A percentile compares a stretch with the other conserved stretches of the same genome.
These are phyloP conservation scores for Rhodinocichla rosea DNA, from an alignment of 2,113 vertebrate genomes.

Conservation along the genomic window DNA sequence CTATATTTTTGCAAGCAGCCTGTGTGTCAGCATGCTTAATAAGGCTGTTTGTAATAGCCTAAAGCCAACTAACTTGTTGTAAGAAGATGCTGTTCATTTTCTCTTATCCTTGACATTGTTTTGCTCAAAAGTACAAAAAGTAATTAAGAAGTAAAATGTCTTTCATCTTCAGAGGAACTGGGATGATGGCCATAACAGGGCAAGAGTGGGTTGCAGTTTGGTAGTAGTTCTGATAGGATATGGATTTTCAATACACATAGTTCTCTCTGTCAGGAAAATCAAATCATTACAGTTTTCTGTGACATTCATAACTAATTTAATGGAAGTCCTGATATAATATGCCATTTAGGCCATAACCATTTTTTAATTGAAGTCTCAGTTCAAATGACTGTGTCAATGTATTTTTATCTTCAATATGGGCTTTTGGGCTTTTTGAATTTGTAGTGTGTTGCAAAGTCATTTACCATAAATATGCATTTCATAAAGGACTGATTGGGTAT, in stretches of 20 bases:
- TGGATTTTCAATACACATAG: slow-evolving; percentile 35
- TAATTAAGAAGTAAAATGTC: slow-evolving; percentile 20
- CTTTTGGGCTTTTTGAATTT: slow-evolving; percentile 8
- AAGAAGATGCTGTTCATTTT: neutral
- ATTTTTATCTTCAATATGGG: slow-evolving; percentile 28
- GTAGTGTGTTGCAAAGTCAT: neutral
- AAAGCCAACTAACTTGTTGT: neutral
- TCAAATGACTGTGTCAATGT: neutral
- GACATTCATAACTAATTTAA: slow-evolving; percentile 44
- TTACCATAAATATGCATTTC: neutral
- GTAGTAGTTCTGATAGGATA: neutral
- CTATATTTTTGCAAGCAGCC: neutral
- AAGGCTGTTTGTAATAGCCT: neutral
- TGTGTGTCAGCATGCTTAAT: neutral
- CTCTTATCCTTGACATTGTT: neutral
- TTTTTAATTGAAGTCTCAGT: slow-evolving; percentile 14
- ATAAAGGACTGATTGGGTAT: neutral
- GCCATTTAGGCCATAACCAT: neutral
- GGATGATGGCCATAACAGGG: neutral
- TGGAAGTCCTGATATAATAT: neutral
- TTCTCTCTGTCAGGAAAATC: slow-evolving; percentile 19
- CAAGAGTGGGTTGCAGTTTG: neutral
- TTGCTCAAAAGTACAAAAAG: neutral
- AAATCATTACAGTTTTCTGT: slow-evolving; percentile 17
- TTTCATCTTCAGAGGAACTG: neutral